A percentile compares a stretch with the other conserved stretches of the same genome.
phyloP scores from a whole-genome alignment of 2,113 vertebrate genomes.

The Megaceryle maxima region DNA sequence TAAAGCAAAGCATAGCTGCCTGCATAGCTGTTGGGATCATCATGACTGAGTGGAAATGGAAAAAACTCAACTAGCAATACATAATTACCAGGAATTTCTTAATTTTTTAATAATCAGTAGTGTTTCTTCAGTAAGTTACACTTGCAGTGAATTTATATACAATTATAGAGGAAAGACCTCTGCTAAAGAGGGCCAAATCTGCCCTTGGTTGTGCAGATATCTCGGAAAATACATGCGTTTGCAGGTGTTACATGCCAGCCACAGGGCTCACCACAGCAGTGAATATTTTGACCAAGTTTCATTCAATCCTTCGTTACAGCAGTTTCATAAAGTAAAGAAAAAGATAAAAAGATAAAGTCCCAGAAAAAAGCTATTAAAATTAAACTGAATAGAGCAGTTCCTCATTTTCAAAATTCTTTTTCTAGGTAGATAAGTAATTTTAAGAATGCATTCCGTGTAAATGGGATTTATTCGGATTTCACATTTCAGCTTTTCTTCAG shows the following conservation, averaged over 20 bases:
- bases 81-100: not conserved
- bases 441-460: not conserved
- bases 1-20: not conserved
- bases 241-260: not conserved
- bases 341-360: no score
- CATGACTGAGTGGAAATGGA: not conserved
- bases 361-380: not conserved
- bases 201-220: not conserved
- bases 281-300: not conserved
- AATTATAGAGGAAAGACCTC: not conserved
- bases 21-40: not conserved
- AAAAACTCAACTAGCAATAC: not conserved
- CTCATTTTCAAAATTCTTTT: not conserved
- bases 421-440: not conserved
- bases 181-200: not conserved
- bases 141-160: not conserved
- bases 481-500: not conserved
- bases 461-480: not conserved
- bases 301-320: not conserved
- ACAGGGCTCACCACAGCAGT: not conserved
- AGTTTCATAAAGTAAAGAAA: not conserved
- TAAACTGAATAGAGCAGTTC: not conserved
- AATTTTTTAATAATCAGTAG: not conserved
- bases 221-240: not conserved
- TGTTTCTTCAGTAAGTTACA: not conserved